Evolutionary conservation across 2,888 invertebrate genomes (phyloP), one percentile per base, ranked within the genome.

Genomic region (Malachius bipustulatus): DNA sequence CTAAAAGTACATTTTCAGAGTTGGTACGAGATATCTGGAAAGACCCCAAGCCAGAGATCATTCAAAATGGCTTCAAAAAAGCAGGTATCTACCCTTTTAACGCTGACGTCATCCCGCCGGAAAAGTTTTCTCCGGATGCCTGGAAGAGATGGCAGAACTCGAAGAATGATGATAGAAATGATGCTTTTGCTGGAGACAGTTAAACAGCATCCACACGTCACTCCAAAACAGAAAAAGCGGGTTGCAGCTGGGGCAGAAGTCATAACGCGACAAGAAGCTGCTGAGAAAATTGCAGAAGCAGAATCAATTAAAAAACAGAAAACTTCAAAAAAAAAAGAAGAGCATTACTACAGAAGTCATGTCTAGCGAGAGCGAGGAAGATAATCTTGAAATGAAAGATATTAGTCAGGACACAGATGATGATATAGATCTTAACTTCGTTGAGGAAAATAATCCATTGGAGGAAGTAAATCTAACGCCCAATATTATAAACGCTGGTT

Each of bases 371-470:
- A 29, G 11, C 11, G 29, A 29, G 8, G 29, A 9, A 11, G 29
- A 29, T 9, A 11, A 29, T 11, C 8, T 9, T 29, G 29, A 29
- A 29, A 29, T 29, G 29, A 29, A 10, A 29, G 29, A 29, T n/a
- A 29, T 29, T 29, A n/a, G 29, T 29, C 9, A 29, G 11, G 29
- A 29, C 29, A n/a, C 29, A 29, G 29, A 29, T 29, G 29, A 10
- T 10, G 29, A 29, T 29, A 8, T 10, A 10, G n/a, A n/a, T n/a
- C n/a, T n/a, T 29, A n/a, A n/a, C n/a, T n/a, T n/a, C n/a, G n/a
- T n/a, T n/a, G n/a, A n/a, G n/a, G n/a, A n/a, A n/a, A n/a, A n/a
- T n/a, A n/a, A n/a, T n/a, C n/a, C n/a, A n/a, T n/a, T n/a, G n/a
- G n/a, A n/a, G n/a, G n/a, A n/a, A n/a, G n/a, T n/a, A n/a, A n/a